These are phyloP conservation scores for Lithophane socia DNA, from an alignment of 2,888 invertebrate genomes.

Conservation along the genomic window DNA sequence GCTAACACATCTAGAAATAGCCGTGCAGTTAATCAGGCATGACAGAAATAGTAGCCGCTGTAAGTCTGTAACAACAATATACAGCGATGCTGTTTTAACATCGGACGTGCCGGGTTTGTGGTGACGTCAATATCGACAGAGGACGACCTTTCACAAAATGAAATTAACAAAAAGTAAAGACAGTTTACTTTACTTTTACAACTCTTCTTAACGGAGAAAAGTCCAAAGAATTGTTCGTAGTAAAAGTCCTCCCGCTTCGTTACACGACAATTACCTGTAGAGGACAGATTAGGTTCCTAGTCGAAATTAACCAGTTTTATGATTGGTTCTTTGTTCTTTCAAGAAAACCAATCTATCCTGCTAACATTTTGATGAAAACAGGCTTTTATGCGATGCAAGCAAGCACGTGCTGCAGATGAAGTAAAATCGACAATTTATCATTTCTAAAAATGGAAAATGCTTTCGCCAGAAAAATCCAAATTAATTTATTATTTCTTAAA, in stretches of 20 bases:
- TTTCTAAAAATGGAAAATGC: not conserved
- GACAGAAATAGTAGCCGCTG: slow-evolving; percentile 53
- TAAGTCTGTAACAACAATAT: slow-evolving; percentile 49
- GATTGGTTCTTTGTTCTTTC: not conserved
- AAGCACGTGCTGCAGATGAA: not conserved
- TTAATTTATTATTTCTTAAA: not conserved
- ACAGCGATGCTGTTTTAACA: slow-evolving; percentile 38
- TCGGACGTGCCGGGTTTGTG: slow-evolving; percentile 20
- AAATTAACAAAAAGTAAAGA: not conserved
- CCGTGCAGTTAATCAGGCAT: slow-evolving; percentile 54
- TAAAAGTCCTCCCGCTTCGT: not conserved
- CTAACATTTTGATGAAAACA: not conserved
- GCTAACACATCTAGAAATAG: slow-evolving; percentile 51
- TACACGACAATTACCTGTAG: not conserved
- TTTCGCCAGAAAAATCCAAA: not conserved
- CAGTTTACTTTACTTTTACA: not conserved
- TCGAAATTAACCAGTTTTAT: slow-evolving; percentile 4
- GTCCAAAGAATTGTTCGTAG: no score
- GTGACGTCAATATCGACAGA: slow-evolving; percentile 45
- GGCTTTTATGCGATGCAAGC: not conserved
- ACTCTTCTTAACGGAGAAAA: not conserved
- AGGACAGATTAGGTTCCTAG: not conserved
- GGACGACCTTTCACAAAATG: not conserved
- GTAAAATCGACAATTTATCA: not conserved
- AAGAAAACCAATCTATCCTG: not conserved